Percentiles rank a stretch among this genome's conserved stretches.
Evolutionary conservation across 2,888 invertebrate genomes (phyloP).

Genomic region (Drosophila subquinaria): DNA sequence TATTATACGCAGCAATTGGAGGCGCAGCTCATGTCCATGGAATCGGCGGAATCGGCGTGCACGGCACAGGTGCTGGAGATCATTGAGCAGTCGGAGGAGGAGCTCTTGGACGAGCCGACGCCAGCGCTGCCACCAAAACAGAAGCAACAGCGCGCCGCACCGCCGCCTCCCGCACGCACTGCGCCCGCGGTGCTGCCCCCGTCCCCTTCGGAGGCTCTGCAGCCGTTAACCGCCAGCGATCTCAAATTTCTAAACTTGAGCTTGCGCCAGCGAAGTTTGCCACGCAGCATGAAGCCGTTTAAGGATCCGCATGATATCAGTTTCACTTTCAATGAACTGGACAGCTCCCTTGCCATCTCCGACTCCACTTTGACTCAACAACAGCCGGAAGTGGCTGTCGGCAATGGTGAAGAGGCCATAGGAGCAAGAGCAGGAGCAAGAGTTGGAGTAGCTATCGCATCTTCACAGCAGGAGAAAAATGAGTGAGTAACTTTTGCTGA

Average conservation of each 20-base stretch:
- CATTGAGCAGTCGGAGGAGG: constrained; percentile 65
- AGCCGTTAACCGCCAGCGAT: constrained; percentile 83
- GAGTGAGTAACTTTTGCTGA: constrained; percentile 77
- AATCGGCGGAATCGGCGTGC: constrained; percentile 28
- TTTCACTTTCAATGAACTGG: constrained; percentile 85
- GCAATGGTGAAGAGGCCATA: constrained; percentile 17
- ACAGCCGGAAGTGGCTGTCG: constrained; percentile 58
- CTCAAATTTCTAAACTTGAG: constrained; percentile 84
- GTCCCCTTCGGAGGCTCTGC: constrained; percentile 63
- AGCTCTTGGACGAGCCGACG: constrained; percentile 53
- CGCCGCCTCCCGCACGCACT: constrained; percentile 57
- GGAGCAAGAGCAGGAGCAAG: constrained; percentile 4
- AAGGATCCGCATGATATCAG: constrained; percentile 84
- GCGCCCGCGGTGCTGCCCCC: not conserved
- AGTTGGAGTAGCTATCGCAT: constrained; percentile 14
- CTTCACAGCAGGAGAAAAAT: constrained; percentile 76
- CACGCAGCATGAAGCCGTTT: constrained; percentile 83
- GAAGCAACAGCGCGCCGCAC: constrained; percentile 65
- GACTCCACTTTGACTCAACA: not conserved
- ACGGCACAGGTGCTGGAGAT: constrained; percentile 67
- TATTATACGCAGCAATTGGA: constrained; percentile 71
- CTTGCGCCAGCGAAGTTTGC: constrained; percentile 83
- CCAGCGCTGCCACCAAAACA: constrained; percentile 82
- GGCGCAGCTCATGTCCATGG: constrained; percentile 10
- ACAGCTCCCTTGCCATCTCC: constrained; percentile 33